Evolutionary conservation across 1,140 invertebrate species (phyloP), one percentile per base, ranked within the genome.

Genomic region (Proales similis): DNA sequence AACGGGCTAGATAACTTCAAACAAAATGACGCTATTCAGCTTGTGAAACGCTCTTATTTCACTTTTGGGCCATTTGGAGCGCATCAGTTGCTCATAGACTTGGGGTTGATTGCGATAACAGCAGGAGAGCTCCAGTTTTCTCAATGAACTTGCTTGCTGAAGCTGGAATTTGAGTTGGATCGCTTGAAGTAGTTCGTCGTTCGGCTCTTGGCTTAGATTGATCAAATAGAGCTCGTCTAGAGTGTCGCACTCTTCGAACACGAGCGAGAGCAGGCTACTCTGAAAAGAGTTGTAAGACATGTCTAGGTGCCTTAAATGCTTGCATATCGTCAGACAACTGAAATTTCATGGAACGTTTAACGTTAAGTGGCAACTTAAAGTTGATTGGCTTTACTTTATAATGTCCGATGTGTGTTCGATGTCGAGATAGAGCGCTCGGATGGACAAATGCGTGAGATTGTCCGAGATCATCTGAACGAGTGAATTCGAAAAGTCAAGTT

Each of bases 281-380:
- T 57, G 36, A 29, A 57, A 42, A 42, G 29, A 24, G 22, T 57
- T 57, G 19, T 24, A 57, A 4, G 51, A 57, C 14, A 57, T 42
- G 32, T 57, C 51, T 0, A 57, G 9, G 20, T 29, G 30, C 14
- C 14, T 39, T 19, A 57, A 29, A 19, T 57, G 20, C 14, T 42
- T 57, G 22, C 51, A 57, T 9, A 57, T 39, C 17, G 7, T 26
- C 9, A 57, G 19, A 3, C 24, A 57, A 11, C 51, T 57, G n/a
- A 42, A 26, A 22, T 36, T 36, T n/a, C n/a, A n/a, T n/a, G n/a
- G n/a, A n/a, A n/a, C n/a, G n/a, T 36, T 36, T 36, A 36, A 36
- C 9, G 9, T 36, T 36, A 27, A 57, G 30, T 26, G 11, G 39
- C 32, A 26, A n/a, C 26, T 51, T 51, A 22, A 19, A 33, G 22